Evolutionary conservation across 2,797 vertebrate species (phyloP).

Genomic region (Necrosyrtes monachus): DNA sequence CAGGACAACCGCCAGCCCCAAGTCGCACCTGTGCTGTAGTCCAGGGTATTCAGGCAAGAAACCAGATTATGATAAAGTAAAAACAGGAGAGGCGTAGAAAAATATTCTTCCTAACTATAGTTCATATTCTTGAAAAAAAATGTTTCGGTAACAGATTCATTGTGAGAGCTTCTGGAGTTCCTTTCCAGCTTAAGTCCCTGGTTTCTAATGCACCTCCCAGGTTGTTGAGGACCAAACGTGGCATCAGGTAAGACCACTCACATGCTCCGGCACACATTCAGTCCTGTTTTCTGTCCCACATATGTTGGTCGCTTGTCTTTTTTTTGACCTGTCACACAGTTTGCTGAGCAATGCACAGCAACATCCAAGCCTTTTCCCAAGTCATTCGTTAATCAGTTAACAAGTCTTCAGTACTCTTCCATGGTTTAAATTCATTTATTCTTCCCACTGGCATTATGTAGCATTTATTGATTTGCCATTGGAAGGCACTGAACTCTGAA

Average conservation of each 20-base stretch:
- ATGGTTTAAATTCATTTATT: neutral
- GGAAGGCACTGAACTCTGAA: neutral
- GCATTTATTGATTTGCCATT: neutral
- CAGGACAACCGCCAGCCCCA: neutral
- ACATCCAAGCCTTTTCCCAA: neutral
- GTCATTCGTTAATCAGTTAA: neutral
- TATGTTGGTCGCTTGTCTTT: neutral
- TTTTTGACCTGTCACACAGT: neutral
- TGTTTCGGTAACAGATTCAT: neutral
- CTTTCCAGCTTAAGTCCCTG: neutral
- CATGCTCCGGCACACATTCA: neutral
- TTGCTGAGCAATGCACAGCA: neutral
- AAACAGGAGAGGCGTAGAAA: neutral
- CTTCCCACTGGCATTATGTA: neutral
- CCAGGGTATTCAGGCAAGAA: neutral
- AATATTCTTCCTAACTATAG: neutral
- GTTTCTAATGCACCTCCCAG: neutral
- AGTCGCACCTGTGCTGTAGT: neutral
- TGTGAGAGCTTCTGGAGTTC: neutral
- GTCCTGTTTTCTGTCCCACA: neutral
- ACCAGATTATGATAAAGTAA: neutral
- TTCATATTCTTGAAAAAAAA: neutral
- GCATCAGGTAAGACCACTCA: neutral
- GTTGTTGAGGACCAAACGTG: neutral
- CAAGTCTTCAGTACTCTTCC: neutral